These are phyloP conservation scores for Spea hammondii DNA, from an alignment of 2,797 vertebrate genomes.

Conservation along the genomic window DNA sequence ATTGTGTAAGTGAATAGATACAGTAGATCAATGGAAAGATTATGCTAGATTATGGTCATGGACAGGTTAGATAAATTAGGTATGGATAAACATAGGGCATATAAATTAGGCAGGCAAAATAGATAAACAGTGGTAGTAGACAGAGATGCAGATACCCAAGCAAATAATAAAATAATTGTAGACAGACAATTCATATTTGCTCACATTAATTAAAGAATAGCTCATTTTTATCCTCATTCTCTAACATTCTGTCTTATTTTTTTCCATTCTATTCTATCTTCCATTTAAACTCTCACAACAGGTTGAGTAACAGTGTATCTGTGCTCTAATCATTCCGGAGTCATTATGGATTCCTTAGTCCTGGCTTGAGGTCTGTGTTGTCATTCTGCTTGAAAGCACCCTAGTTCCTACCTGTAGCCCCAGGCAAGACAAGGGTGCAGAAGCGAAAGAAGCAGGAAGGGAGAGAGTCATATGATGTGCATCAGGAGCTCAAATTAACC, in stretches of 20 bases:
- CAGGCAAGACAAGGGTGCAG: slow-evolving; percentile 19
- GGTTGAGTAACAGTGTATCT: slow-evolving; percentile 21
- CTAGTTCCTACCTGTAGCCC: slow-evolving; percentile 30
- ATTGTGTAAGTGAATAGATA: background rate
- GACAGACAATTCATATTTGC: too few species aligned
- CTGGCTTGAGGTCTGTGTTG: slow-evolving; percentile 31
- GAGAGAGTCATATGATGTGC: background rate
- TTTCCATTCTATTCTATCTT: background rate
- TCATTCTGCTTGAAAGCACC: slow-evolving; percentile 38
- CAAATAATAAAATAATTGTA: too few species aligned
- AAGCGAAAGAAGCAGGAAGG: slow-evolving; percentile 8
- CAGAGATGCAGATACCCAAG: too few species aligned
- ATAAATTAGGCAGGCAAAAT: background rate
- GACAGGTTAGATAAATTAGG: slow-evolving; percentile 31
- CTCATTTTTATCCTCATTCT: background rate
- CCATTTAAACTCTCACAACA: slow-evolving; percentile 1
- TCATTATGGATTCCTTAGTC: slow-evolving; percentile 43
- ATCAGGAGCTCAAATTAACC: slow-evolving; percentile 33
- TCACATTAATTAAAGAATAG: too few species aligned
- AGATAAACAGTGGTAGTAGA: background rate
- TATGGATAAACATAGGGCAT: slow-evolving; percentile 6
- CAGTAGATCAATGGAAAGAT: slow-evolving; percentile 13
- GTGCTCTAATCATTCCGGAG: slow-evolving; percentile 23
- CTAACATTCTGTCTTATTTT: background rate
- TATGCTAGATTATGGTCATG: slow-evolving; percentile 4